Evolutionary conservation across 2,113 vertebrate species (phyloP).

Genomic region (Actenoides lindsayi): DNA sequence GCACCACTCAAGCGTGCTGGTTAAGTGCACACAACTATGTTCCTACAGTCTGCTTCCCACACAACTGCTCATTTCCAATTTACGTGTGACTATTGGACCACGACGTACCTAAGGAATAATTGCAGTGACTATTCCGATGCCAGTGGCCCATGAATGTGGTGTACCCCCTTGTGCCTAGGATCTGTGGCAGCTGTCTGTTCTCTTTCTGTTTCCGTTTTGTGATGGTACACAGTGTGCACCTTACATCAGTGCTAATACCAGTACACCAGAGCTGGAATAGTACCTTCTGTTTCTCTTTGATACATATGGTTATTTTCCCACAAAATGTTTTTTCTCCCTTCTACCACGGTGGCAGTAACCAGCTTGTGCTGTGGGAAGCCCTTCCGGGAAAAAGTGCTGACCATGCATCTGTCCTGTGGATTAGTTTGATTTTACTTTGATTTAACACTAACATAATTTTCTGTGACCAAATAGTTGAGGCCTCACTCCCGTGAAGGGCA

Average conservation of each 20-base stretch:
- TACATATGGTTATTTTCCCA: background rate
- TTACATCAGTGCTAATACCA: background rate
- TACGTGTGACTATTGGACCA: background rate
- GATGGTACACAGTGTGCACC: background rate
- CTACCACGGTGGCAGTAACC: background rate
- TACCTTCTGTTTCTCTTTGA: background rate
- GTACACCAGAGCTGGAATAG: fast-evolving
- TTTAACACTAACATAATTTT: slow-evolving; percentile 42
- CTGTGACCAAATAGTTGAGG: slow-evolving; percentile 1
- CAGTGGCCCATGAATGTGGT: fast-evolving
- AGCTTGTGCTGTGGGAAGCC: background rate
- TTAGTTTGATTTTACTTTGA: slow-evolving; percentile 3
- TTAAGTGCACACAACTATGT: fast-evolving
- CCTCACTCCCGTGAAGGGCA: background rate
- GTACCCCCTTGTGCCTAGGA: fast-evolving
- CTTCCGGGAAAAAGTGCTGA: background rate
- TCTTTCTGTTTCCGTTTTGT: background rate
- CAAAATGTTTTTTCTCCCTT: background rate
- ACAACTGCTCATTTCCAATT: background rate
- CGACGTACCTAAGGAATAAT: background rate
- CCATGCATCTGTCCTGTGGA: background rate
- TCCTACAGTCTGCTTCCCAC: background rate
- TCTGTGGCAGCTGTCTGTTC: background rate
- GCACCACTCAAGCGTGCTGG: fast-evolving
- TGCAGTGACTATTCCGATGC: fast-evolving